Conservation (phyloP, 37 sponge, comb jelly and placozoan species). For the Theonella swinhoei region DNA sequence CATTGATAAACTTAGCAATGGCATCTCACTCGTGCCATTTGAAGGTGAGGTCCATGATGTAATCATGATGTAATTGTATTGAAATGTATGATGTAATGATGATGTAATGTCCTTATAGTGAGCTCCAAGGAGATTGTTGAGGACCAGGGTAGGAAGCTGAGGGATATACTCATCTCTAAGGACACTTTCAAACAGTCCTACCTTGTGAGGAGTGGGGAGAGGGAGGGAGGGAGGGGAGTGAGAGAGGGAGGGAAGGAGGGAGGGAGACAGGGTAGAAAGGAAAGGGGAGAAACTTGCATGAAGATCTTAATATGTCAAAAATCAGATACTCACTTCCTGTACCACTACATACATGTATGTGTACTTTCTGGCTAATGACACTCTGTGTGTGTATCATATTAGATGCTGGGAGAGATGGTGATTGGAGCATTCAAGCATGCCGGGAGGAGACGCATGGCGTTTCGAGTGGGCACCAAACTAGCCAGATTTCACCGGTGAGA, state of each 20-base stretch:
- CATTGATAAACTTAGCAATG: conserved; percentile 21
- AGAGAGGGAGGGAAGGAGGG: no score
- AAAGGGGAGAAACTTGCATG: not conserved
- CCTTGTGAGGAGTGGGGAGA: conserved; percentile 34
- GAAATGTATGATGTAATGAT: conserved; percentile 2
- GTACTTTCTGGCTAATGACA: not conserved
- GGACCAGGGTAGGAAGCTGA: conserved; percentile 53
- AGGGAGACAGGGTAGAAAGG: not conserved
- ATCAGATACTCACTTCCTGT: not conserved
- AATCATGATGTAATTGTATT: not conserved
- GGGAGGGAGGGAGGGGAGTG: not conserved
- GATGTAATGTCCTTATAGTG: not conserved
- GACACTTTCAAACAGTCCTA: conserved; percentile 39
- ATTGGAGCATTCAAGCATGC: conserved; percentile 93
- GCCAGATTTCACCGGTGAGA: conserved; percentile 74
- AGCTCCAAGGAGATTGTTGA: conserved; percentile 9
- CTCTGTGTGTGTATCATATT: not conserved
- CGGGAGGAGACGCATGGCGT: conserved; percentile 81
- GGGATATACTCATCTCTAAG: conserved; percentile 39
- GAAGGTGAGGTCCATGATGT: conserved; percentile 5
- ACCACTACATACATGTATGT: not conserved
- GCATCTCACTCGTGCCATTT: conserved; percentile 20
- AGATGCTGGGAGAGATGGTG: conserved; percentile 82
- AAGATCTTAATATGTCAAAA: not conserved
- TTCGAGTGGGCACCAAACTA: conserved; percentile 75